Evolutionary conservation across 2,888 invertebrate species (phyloP).

Genomic region (Platycheirus albimanus): DNA sequence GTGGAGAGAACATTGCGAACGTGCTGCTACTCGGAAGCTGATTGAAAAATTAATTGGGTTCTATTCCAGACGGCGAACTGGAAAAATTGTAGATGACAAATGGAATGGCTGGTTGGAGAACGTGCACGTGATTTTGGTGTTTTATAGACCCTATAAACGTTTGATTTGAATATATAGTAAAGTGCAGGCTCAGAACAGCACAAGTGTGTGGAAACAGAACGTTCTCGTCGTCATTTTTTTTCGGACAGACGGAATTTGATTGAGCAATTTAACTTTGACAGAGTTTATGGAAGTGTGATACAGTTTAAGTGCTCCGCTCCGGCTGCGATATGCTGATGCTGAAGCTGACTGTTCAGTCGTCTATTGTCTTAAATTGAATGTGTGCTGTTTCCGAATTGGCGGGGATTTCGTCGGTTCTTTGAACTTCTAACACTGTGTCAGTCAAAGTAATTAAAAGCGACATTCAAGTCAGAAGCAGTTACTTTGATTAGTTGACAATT

Average conservation of each 20-base stretch:
- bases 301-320: constrained; percentile 21
- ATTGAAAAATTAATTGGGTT: constrained; percentile 73
- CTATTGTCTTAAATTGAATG: constrained; percentile 1
- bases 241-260: constrained; percentile 34
- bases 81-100: constrained; percentile 51
- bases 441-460: constrained; percentile 20
- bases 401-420: constrained; percentile 12
- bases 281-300: constrained; percentile 50
- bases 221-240: neutral
- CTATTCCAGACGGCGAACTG: constrained; percentile 62
- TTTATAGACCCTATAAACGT: constrained; percentile 37
- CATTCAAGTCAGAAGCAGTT: neutral
- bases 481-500: constrained; percentile 1
- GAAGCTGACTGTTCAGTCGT: too few species aligned
- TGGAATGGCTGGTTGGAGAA: constrained; percentile 61
- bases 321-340: neutral
- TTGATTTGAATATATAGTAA: constrained; percentile 22
- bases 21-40: constrained; percentile 71
- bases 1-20: constrained; percentile 62
- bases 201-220: neutral
- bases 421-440: constrained; percentile 20
- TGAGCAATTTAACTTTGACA: constrained; percentile 48
- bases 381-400: neutral
- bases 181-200: neutral
- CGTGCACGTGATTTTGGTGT: constrained; percentile 66